Evolutionary conservation across 2,888 invertebrate genomes (phyloP).

Genomic region (Lepas anatifera): DNA sequence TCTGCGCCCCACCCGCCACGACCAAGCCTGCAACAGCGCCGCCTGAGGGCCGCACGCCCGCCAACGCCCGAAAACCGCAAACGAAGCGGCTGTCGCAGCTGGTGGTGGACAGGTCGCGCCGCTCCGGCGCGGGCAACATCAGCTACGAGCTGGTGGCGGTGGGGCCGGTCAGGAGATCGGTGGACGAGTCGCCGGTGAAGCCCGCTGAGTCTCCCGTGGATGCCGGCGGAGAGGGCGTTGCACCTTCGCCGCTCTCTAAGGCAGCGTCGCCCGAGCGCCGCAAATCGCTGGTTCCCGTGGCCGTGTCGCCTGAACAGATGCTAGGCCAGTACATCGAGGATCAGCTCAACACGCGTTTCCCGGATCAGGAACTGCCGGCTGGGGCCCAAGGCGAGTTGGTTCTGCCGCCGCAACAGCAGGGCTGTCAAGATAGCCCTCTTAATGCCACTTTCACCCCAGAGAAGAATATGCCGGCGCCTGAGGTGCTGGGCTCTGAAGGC

Average conservation of each 20-base stretch:
- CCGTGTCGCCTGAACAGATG: not conserved
- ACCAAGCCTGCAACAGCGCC: not conserved
- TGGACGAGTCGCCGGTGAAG: constrained; percentile 3
- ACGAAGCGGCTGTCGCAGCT: not conserved
- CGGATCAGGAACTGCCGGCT: not conserved
- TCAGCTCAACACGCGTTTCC: not conserved
- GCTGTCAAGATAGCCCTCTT: not conserved
- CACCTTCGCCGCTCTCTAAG: too few relatives aligned
- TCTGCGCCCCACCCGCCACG: not conserved
- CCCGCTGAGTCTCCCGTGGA: too few relatives aligned
- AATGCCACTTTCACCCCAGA: not conserved
- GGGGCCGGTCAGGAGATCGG: not conserved
- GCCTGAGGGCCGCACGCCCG: not conserved
- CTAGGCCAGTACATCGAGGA: constrained; percentile 2
- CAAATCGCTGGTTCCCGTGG: not conserved
- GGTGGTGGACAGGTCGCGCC: not conserved
- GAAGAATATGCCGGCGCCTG: not conserved
- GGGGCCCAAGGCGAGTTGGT: not conserved
- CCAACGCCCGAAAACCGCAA: not conserved
- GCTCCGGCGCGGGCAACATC: not conserved
- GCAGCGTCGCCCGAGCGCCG: too few relatives aligned
- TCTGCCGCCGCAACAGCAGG: not conserved
- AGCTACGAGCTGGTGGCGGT: not conserved
- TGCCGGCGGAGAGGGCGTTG: too few relatives aligned
- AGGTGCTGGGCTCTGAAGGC: not conserved